These are phyloP conservation scores for Dufourea novaeangliae DNA, from an alignment of 1,140 invertebrate species.

Conservation along the genomic window DNA sequence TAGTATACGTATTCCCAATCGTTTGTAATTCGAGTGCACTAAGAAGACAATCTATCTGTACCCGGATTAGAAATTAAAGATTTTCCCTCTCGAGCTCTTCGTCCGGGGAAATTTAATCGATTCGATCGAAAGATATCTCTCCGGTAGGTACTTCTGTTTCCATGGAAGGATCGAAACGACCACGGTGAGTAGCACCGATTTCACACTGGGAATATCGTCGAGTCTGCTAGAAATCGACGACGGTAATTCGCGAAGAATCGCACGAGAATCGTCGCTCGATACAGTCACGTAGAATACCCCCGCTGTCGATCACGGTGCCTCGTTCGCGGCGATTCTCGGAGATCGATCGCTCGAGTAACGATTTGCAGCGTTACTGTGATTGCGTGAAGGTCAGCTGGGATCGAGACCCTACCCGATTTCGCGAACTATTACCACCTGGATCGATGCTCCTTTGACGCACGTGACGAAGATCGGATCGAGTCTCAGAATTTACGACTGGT, in stretches of 20 bases:
- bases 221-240: conserved; percentile 49
- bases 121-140: neutral
- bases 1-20: neutral
- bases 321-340: conserved; percentile 45
- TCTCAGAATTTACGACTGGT: neutral
- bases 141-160: neutral
- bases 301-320: conserved; percentile 32
- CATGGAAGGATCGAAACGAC: neutral
- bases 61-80: neutral
- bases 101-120: neutral
- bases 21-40: neutral
- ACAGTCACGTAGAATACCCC: conserved; percentile 66
- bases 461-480: conserved; percentile 19
- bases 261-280: conserved; percentile 64
- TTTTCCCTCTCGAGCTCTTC: neutral
- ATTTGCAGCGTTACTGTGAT: conserved; percentile 60
- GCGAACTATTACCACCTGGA: conserved; percentile 54
- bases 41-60: neutral
- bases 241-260: conserved; percentile 57
- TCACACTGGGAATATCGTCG: conserved; percentile 24
- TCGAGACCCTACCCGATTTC: conserved; percentile 51
- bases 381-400: conserved; percentile 25
- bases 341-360: conserved; percentile 47
- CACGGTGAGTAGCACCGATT: neutral
- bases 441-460: conserved; percentile 28